phyloP scores from a whole-genome alignment of 1,140 invertebrate species.

The Brachionus angularis region DNA sequence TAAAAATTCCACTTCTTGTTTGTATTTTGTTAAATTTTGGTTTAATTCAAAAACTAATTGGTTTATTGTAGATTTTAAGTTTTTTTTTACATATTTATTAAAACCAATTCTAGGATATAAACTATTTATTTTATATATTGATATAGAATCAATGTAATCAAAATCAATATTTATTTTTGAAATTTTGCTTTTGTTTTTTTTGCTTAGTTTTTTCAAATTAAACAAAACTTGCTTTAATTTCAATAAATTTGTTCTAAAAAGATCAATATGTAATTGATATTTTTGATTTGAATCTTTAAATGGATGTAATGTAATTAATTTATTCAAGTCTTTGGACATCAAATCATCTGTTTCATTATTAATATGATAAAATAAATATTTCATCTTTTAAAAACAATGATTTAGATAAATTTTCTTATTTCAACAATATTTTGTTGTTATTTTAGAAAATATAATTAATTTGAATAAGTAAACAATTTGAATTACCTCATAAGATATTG shows the following conservation, averaged over 20 bases:
- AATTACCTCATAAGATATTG: conserved; percentile 95
- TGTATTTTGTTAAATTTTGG: conserved; percentile 79
- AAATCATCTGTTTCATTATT: neutral
- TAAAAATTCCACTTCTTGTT: conserved; percentile 89
- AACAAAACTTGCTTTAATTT: too few relatives aligned
- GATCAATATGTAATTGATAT: too few relatives aligned
- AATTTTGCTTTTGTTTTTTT: too few relatives aligned
- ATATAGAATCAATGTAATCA: neutral
- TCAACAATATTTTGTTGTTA: neutral
- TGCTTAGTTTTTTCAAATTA: too few relatives aligned
- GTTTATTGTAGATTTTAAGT: conserved; percentile 76
- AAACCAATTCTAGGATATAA: conserved; percentile 78
- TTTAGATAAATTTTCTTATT: neutral
- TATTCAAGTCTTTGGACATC: neutral
- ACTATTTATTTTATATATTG: conserved; percentile 69
- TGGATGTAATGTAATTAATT: conserved; percentile 62
- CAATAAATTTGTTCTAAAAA: too few relatives aligned
- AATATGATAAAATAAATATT: too few relatives aligned
- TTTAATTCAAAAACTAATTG: conserved; percentile 91
- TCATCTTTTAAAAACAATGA: too few relatives aligned
- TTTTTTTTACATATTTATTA: conserved; percentile 71
- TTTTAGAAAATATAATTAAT: neutral
- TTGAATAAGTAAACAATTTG: neutral
- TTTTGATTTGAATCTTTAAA: too few relatives aligned
- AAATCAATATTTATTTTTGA: neutral